phyloP scores from a whole-genome alignment of 2,797 vertebrate genomes.

The Apogon hyalosoma region DNA sequence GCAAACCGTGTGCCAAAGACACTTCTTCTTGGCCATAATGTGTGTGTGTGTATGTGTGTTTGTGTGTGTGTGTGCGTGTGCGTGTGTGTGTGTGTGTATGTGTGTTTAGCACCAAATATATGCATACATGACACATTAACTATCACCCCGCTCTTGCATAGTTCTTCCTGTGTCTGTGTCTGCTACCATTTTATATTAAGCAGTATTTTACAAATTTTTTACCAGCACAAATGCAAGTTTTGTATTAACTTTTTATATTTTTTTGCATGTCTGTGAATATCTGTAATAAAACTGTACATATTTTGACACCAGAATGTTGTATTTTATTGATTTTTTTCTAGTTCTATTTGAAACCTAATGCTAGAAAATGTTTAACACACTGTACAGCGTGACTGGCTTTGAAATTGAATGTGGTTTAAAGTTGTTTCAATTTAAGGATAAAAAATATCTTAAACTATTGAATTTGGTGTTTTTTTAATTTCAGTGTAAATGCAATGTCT shows the following conservation, averaged over 20 bases:
- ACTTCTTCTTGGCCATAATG: constrained; percentile 44
- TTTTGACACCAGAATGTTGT: constrained; percentile 57
- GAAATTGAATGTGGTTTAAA: neutral
- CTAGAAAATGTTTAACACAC: too few relatives aligned
- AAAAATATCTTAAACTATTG: neutral
- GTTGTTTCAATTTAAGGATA: constrained; percentile 1
- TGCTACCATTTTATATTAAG: constrained; percentile 48
- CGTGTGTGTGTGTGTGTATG: constrained; percentile 22
- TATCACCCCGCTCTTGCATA: constrained; percentile 45
- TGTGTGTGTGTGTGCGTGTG: constrained; percentile 23
- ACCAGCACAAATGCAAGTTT: constrained; percentile 61
- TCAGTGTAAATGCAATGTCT: constrained; percentile 24
- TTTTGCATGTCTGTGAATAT: constrained; percentile 80
- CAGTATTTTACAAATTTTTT: constrained; percentile 49
- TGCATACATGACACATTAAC: constrained; percentile 53
- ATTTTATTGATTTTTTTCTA: constrained; percentile 41
- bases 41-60: constrained; percentile 32
- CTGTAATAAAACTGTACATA: constrained; percentile 87
- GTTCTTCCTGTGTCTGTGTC: constrained; percentile 57
- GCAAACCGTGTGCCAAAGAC: constrained; percentile 51
- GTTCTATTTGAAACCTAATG: neutral
- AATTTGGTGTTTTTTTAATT: neutral
- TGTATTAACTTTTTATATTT: constrained; percentile 67
- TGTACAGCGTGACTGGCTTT: neutral
- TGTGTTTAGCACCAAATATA: constrained; percentile 57